Base-by-base conservation (phyloP, 2,113 vertebrate genomes). In the Hemibagrus wyckioides region DNA sequence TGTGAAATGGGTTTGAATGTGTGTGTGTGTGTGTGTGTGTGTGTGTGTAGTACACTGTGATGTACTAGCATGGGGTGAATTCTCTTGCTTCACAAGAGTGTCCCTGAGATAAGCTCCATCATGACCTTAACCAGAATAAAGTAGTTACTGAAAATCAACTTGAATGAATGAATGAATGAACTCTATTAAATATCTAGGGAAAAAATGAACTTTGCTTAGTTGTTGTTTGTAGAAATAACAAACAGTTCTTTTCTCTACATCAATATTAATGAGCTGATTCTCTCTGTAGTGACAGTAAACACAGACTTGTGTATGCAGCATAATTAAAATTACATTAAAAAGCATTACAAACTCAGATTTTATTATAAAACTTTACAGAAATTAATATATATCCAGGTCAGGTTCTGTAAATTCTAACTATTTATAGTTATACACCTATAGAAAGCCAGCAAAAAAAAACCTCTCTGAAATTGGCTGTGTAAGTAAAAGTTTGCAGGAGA, bases 351-450 rank as follows among this genome's bases (percentile, higher is more conserved):
- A 48, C 23, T 8, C 23, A 36, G 30, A 59, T 54, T 57, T 56
- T 30, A 17, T 69, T 57, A 69, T 28, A 71, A 54, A 71, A 81
- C 67, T 76, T 86, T 50, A 80, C 44, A 57, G 80, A 82, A 82
- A 81, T 69, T 71, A 54, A 57, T 36, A 65, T 41, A 41, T 19
- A 54, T 83, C 63, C 48, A 44, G 41, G 25, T 71, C 59, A 41
- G 67, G 57, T 76, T 48, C 75, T 86, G 67, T 59, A 80, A 85
- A 59, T 63, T 48, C 48, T 5, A 13, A 2, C 73, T n/a, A 6
- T 48, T 10, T 15, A 41, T 48, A 76, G 25, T 76, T 76, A 48
- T 48, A 41, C 39, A 21, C 19, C 39, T 30, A 30, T 17, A 85
- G 54, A 61, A 61, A 48, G 4, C 48, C 41, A 75, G 71, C 71